Conservation (phyloP, 2,113 vertebrate genomes). For the Gobio gobio region DNA sequence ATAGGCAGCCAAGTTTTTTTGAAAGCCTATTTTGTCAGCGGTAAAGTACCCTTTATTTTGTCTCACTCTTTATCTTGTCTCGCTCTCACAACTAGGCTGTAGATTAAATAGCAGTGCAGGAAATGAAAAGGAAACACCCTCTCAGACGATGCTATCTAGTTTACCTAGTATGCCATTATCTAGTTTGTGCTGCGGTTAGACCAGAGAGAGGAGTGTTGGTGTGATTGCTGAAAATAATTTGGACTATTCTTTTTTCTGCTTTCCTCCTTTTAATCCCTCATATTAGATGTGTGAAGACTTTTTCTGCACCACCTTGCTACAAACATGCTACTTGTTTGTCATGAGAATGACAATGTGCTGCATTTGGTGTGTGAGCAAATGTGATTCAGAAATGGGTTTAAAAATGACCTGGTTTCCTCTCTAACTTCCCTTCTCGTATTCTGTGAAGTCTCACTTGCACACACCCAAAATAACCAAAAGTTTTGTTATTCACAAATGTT, state of each 20-base stretch:
- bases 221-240: slow-evolving; percentile 35
- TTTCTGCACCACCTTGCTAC: background rate
- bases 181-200: background rate
- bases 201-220: background rate
- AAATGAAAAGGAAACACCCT: background rate
- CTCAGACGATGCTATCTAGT: background rate
- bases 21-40: too few species aligned
- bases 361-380: background rate
- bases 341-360: background rate
- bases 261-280: background rate
- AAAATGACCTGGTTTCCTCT: slow-evolving; percentile 13
- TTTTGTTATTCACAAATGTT: background rate
- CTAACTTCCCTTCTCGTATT: background rate
- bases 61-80: background rate
- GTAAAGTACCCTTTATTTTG: background rate
- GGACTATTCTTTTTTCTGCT: background rate
- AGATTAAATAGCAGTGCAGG: background rate
- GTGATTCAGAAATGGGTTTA: slow-evolving; percentile 10
- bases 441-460: background rate
- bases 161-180: background rate
- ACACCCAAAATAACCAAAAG: background rate
- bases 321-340: background rate
- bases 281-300: background rate
- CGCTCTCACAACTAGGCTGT: background rate
- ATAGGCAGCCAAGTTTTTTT: too few species aligned